Percentiles rank a stretch among this genome's conserved stretches.
phyloP scores from a whole-genome alignment of 2,797 vertebrate species.

The Cossypha polioptera region DNA sequence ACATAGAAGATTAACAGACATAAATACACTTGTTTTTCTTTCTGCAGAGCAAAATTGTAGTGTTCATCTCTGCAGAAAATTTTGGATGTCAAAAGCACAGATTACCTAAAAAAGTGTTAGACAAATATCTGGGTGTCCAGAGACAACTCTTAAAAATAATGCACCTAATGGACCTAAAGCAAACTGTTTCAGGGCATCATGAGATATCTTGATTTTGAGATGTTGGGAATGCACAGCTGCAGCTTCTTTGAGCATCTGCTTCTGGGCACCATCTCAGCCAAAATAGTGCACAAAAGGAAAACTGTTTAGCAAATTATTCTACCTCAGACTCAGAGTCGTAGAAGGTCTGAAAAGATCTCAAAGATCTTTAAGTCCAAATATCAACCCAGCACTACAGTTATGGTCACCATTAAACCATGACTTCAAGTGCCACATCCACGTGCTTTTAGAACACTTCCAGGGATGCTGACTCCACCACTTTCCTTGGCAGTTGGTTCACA shows the following conservation, averaged over 20 bases:
- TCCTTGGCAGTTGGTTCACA: neutral
- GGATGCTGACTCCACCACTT: neutral
- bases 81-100: neutral
- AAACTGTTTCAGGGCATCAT: neutral
- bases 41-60: fast-evolving
- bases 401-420: neutral
- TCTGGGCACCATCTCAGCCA: neutral
- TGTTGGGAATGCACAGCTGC: neutral
- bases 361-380: neutral
- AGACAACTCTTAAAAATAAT: neutral
- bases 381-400: neutral
- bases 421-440: neutral
- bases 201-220: neutral
- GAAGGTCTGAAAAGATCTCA: neutral
- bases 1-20: neutral
- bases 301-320: neutral
- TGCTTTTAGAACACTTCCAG: neutral
- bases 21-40: fast-evolving
- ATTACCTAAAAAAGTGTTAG: neutral
- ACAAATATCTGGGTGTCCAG: neutral
- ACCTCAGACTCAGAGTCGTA: neutral
- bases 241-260: neutral
- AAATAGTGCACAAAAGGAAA: neutral
- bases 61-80: neutral
- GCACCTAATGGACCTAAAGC: neutral